Evolutionary conservation across 2,113 vertebrate species (phyloP), one percentile per base, ranked within the genome.

Genomic region (Puntigrus tetrazona): DNA sequence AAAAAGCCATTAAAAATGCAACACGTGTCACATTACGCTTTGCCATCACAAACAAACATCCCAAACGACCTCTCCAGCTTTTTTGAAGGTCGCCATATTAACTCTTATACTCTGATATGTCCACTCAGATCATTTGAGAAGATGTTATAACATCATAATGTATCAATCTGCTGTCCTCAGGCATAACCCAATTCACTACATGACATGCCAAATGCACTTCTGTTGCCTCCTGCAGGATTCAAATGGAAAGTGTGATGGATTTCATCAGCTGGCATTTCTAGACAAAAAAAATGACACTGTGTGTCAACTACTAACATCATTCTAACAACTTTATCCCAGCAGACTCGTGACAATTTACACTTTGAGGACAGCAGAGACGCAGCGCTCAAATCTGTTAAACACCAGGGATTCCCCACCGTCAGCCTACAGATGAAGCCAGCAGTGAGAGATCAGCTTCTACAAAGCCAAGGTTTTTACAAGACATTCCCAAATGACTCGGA

Each of bases 1-100:
- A 45, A 73, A 34, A 43, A 38, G 5, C 75, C 75, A 78, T 78
- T 57, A 57, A 78, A 78, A 57, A 78, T 78, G 50, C 75, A 78
- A 31, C 73, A 50, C 47, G 50, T 36, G 75, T 78, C 47, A 78
- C 50, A 78, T 78, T 78, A 57, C 75, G 5, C 50, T 20, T 52
- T 14, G 50, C 75, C 18, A 78, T 57, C 50, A 38, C 75, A 78
- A 78, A 38, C 29, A 57, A 55, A 77, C 27, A 50, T 31, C 29
- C 45, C 47, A 55, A 29, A 55, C 25, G 2, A 78, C 47, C 29
- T 25, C 50, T 57, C 8, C 31, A 34, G 50, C 31, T 55, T 38
- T 20, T 31, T 9, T 18, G n/a, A 75, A 75, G 43, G 72, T 20
- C 7, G 20, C 25, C 5, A 3, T 10, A 20, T 4, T 50, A 75